Conservation (phyloP, 2,888 invertebrate species). For the Polia nebulosa region DNA sequence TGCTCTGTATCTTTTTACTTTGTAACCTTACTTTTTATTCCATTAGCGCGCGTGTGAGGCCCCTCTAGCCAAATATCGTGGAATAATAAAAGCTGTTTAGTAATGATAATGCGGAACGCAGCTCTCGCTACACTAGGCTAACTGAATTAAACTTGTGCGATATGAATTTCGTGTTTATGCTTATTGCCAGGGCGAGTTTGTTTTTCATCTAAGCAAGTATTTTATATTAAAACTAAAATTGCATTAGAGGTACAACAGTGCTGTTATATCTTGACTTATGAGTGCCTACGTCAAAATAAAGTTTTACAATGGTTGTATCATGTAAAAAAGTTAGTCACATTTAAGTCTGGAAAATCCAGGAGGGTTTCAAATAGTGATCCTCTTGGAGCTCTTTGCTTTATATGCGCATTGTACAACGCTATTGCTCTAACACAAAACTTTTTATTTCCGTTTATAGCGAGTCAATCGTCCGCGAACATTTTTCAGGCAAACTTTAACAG, state of each 20-base stretch:
- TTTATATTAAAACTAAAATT: constrained; percentile 63
- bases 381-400: constrained; percentile 84
- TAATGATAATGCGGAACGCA: constrained; percentile 89
- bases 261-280: constrained; percentile 39
- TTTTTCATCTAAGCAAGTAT: constrained; percentile 74
- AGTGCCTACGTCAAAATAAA: constrained; percentile 62
- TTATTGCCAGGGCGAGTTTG: constrained; percentile 79
- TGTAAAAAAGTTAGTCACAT: constrained; percentile 82
- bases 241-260: constrained; percentile 28
- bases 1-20: constrained; percentile 90
- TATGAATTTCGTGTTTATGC: constrained; percentile 82
- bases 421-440: constrained; percentile 90
- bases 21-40: constrained; percentile 91
- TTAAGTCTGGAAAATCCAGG: constrained; percentile 80
- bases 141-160: constrained; percentile 86
- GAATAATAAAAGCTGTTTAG: constrained; percentile 91
- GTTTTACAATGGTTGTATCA: constrained; percentile 75
- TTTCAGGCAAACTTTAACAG: constrained; percentile 91
- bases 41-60: constrained; percentile 89
- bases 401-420: constrained; percentile 87
- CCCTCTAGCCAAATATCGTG: constrained; percentile 90
- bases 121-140: constrained; percentile 81
- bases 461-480: constrained; percentile 91
- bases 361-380: constrained; percentile 84
- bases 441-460: constrained; percentile 91